Base-by-base conservation (phyloP, 1,140 invertebrate species). In the Reticulitermes speratus region DNA sequence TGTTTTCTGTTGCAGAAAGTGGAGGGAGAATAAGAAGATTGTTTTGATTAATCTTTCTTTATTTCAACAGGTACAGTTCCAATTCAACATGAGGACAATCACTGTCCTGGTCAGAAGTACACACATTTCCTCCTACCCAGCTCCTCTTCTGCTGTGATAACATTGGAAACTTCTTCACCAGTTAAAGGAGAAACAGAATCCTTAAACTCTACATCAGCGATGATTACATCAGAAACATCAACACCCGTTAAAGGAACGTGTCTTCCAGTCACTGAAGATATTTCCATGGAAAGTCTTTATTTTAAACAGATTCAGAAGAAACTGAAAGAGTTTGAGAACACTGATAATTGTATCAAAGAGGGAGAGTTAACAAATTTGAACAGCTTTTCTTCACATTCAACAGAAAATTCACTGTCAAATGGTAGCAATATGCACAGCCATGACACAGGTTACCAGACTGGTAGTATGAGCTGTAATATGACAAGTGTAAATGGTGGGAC, bases 361-460 rank as follows among this genome's bases (percentile, higher is more conserved):
- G 65, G 65, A 75, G 65, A 75, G 2, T 30, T 30, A 25, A 75
- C 65, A 75, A 75, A 30, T 30, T 30, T 75, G 8, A 75, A n/a
- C n/a, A 75, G 65, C 14, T 75, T 75, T 75, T 75, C 65, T 75
- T 30, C n/a, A n/a, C 65, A 75, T 75, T 75, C 65, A n/a, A 9
- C 25, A 75, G 65, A 30, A 75, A 75, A 75, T 75, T 75, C 65
- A n/a, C 65, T 75, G 25, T 30, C 65, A n/a, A n/a, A 30, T 75
- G 65, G 25, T 16, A 75, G 65, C n/a, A 30, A 75, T 6, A 75
- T 75, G 65, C 25, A 75, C 12, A 75, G 65, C n/a, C 65, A 75
- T 75, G 65, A 75, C 12, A 30, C 65, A 75, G 65, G 65, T n/a
- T 75, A 75, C n/a, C 65, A 75, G 65, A 75, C 65, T 75, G 65